Evolutionary conservation across 2,113 vertebrate species (phyloP).

Genomic region (Sardina pilchardus): DNA sequence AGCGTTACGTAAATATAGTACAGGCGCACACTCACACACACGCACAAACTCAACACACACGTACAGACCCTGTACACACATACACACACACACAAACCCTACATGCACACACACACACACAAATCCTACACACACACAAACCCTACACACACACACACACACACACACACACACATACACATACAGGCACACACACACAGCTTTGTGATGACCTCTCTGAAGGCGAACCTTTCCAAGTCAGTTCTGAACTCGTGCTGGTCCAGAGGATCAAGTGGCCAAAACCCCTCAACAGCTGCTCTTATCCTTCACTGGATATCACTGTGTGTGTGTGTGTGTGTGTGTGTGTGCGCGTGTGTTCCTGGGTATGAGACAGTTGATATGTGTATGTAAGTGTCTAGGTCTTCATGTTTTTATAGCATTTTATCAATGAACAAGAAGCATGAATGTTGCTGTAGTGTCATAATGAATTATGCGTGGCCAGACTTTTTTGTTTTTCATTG

Average conservation of each 20-base stretch:
- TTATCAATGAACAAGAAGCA: not conserved
- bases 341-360: not conserved
- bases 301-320: slow-evolving; percentile 22
- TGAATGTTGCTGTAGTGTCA: no score
- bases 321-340: slow-evolving; percentile 16
- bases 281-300: slow-evolving; percentile 33
- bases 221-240: not conserved
- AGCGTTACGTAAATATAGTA: slow-evolving; percentile 41
- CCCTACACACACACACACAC: not conserved
- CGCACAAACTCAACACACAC: no score
- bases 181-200: slow-evolving; percentile 31
- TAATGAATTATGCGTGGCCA: not conserved
- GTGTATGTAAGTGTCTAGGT: not conserved
- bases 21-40: not conserved
- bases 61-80: no score
- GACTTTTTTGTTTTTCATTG: no score
- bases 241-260: slow-evolving; percentile 7
- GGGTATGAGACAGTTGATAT: slow-evolving; percentile 12
- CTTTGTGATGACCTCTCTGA: slow-evolving; percentile 22
- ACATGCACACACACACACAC: not conserved
- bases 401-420: not conserved
- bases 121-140: not conserved
- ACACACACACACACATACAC: not conserved
- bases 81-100: not conserved
- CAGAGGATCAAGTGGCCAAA: slow-evolving; percentile 20